Evolutionary conservation across 2,113 vertebrate genomes (phyloP).

Genomic region (Vireo altiloquus): DNA sequence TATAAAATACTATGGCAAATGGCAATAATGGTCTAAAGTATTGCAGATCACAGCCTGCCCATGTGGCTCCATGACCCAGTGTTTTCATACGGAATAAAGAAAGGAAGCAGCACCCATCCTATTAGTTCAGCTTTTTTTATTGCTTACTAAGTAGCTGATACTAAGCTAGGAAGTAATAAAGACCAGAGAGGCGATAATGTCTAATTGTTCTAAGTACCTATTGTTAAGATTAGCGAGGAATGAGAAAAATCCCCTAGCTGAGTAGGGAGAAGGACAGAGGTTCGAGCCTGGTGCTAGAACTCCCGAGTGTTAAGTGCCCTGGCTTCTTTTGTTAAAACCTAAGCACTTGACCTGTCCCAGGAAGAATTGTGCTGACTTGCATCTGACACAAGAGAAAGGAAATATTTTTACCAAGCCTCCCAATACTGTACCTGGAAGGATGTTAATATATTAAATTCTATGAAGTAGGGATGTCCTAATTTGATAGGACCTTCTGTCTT

Average conservation of each 20-base stretch:
- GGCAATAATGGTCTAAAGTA: background rate
- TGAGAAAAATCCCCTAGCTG: constrained; percentile 8
- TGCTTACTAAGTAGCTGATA: background rate
- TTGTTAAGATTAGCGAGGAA: background rate
- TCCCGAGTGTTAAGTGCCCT: background rate
- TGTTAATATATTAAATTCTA: background rate
- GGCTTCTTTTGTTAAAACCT: constrained; percentile 14
- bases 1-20: constrained; percentile 1
- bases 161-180: constrained; percentile 26
- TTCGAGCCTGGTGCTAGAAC: background rate
- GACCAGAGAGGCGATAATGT: background rate
- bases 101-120: background rate
- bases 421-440: background rate
- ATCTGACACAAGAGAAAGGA: background rate
- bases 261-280: background rate
- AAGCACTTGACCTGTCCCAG: background rate
- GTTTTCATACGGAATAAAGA: constrained; percentile 57
- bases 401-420: background rate
- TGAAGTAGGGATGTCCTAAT: background rate
- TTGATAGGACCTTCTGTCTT: background rate
- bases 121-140: constrained; percentile 11
- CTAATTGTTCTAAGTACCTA: constrained; percentile 21
- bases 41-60: background rate
- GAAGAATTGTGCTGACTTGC: background rate
- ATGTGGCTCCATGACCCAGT: constrained; percentile 32